Percentiles rank a stretch among this genome's conserved stretches.
phyloP scores from a whole-genome alignment of 2,888 invertebrate species.

The Cryptocheilus praepositus region DNA sequence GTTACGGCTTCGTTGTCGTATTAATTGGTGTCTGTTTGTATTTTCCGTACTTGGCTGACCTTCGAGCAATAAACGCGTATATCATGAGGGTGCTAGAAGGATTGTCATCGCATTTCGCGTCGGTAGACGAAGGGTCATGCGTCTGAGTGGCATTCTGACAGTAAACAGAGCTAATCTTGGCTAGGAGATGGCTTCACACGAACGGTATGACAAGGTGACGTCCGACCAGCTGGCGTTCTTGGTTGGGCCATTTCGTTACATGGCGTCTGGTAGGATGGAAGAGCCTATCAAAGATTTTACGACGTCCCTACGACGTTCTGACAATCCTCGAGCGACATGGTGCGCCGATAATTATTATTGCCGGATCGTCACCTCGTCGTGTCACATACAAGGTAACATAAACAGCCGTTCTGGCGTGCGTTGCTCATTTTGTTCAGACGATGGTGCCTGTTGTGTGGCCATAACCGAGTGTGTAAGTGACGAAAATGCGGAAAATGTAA shows the following conservation, averaged over 20 bases:
- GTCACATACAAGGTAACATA: neutral
- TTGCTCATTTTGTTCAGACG: too few species aligned
- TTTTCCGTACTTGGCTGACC: too few species aligned
- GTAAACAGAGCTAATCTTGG: constrained; percentile 49
- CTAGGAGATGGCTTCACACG: constrained; percentile 37
- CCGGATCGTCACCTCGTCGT: constrained; percentile 9
- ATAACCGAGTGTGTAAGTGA: too few species aligned
- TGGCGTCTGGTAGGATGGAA: constrained; percentile 16
- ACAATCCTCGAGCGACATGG: constrained; percentile 20
- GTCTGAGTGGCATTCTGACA: constrained; percentile 17
- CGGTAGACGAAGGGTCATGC: constrained; percentile 8
- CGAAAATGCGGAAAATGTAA: too few species aligned
- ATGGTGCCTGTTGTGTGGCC: too few species aligned
- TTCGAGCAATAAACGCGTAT: too few species aligned
- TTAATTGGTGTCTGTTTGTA: too few species aligned
- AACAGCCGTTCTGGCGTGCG: too few species aligned
- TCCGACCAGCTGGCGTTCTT: constrained; percentile 32
- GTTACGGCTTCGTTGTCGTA: too few species aligned
- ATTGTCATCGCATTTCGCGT: too few species aligned
- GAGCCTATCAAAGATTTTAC: constrained; percentile 47
- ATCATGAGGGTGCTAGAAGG: too few species aligned
- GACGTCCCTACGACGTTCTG: constrained; percentile 15
- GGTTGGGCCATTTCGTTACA: constrained; percentile 36
- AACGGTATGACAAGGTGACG: neutral
- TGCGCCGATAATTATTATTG: constrained; percentile 29